Evolutionary conservation across 1,140 invertebrate genomes (phyloP).

Genomic region (Drosophila dunni): DNA sequence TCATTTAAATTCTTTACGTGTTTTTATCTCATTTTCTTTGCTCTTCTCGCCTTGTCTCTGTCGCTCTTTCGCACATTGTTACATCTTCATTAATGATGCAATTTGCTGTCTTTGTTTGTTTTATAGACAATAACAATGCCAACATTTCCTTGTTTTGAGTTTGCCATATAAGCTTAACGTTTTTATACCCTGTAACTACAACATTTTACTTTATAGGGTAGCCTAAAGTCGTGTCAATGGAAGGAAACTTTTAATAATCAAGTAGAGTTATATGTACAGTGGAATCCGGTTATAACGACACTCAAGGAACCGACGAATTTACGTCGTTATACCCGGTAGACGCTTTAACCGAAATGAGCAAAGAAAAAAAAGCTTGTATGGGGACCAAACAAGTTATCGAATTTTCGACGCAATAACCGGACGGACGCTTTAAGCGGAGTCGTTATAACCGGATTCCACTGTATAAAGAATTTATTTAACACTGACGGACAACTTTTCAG

Average conservation of each 20-base stretch:
- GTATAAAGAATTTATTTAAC: no score
- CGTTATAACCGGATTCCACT: no score
- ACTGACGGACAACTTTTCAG: no score
- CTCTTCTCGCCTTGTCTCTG: neutral
- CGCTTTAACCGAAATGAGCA: no score
- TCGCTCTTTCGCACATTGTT: slow-evolving; percentile 19
- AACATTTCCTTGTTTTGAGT: slow-evolving; percentile 62
- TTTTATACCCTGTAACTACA: neutral
- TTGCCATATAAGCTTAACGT: slow-evolving; percentile 4
- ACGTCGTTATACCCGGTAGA: no score
- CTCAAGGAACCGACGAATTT: no score
- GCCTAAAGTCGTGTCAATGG: neutral
- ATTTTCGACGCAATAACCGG: no score
- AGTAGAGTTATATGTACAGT: no score
- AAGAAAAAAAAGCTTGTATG: no score
- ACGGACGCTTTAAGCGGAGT: no score
- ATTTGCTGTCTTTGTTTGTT: slow-evolving; percentile 65
- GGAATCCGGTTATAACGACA: no score
- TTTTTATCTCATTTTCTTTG: slow-evolving; percentile 7
- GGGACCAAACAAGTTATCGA: no score
- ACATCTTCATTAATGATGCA: slow-evolving; percentile 73
- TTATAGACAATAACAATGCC: slow-evolving; percentile 44
- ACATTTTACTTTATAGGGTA: neutral
- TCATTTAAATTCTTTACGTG: slow-evolving; percentile 1
- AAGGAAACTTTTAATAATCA: neutral